These are phyloP conservation scores for Mystacides longicornis DNA, from an alignment of 2,888 invertebrate species.

Conservation along the genomic window DNA sequence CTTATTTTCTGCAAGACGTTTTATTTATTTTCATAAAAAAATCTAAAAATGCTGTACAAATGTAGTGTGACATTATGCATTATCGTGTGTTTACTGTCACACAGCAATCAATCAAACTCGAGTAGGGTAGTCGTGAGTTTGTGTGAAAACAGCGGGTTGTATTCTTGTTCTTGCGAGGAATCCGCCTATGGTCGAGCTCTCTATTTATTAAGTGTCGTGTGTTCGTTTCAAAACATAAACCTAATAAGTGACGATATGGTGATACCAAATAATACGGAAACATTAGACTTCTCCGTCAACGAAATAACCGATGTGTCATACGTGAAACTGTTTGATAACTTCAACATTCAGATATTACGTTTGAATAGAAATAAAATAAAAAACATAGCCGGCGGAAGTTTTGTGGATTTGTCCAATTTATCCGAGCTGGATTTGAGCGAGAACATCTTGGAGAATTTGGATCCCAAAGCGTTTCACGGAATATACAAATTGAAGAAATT, in stretches of 20 bases:
- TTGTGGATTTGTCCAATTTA: slow-evolving; percentile 35
- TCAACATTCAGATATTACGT: slow-evolving; percentile 31
- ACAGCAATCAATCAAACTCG: too few relatives aligned
- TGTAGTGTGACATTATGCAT: too few relatives aligned
- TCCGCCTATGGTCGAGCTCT: slow-evolving; percentile 21
- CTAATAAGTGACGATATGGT: slow-evolving; percentile 30
- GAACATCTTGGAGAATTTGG: slow-evolving; percentile 37
- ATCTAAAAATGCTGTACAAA: too few relatives aligned
- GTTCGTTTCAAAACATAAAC: slow-evolving; percentile 31
- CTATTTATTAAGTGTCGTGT: slow-evolving; percentile 33
- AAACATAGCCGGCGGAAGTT: slow-evolving; percentile 32
- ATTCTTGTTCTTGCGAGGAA: slow-evolving; percentile 15
- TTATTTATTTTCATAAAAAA: too few relatives aligned
- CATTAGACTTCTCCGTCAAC: slow-evolving; percentile 38
- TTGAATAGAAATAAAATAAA: slow-evolving; percentile 36
- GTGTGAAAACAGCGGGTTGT: slow-evolving; percentile 8
- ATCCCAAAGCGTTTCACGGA: slow-evolving; percentile 36
- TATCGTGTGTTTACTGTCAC: too few relatives aligned
- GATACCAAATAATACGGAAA: slow-evolving; percentile 33
- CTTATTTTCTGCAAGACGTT: too few relatives aligned
- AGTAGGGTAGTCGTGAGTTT: too few relatives aligned
- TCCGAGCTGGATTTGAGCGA: slow-evolving; percentile 39
- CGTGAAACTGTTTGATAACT: slow-evolving; percentile 7
- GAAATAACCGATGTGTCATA: slow-evolving; percentile 31
- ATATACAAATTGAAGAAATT: slow-evolving; percentile 39